phyloP scores from a whole-genome alignment of 2,113 vertebrate species.

The Clarias magur region DNA sequence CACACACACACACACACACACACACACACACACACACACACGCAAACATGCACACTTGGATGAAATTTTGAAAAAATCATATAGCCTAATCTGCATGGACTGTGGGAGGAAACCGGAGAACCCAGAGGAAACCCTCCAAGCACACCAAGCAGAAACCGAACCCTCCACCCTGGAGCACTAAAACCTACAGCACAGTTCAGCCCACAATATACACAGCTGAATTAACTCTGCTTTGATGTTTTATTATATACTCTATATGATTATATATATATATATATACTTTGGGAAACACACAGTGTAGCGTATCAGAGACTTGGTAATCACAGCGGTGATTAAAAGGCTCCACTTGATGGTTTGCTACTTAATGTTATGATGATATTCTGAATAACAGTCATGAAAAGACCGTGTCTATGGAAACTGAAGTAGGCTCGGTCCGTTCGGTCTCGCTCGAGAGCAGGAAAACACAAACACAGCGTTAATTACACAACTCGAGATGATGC shows the following conservation, averaged over 20 bases:
- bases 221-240: neutral
- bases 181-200: too few relatives aligned
- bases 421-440: neutral
- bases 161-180: too few relatives aligned
- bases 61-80: too few relatives aligned
- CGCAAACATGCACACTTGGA: too few relatives aligned
- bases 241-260: neutral
- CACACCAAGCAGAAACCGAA: too few relatives aligned
- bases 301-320: neutral
- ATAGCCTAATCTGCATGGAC: too few relatives aligned
- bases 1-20: too few relatives aligned
- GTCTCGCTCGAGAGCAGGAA: conserved; percentile 6
- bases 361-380: neutral
- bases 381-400: conserved; percentile 5
- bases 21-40: too few relatives aligned
- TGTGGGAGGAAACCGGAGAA: too few relatives aligned
- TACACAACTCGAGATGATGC: neutral
- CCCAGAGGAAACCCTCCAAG: too few relatives aligned
- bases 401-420: neutral
- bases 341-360: neutral
- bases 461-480: neutral
- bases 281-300: neutral
- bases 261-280: neutral
- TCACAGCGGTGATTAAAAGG: neutral
- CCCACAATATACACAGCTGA: too few relatives aligned